Evolutionary conservation across 1,140 invertebrate genomes (phyloP).

Genomic region (Rhyacophila brunnea): DNA sequence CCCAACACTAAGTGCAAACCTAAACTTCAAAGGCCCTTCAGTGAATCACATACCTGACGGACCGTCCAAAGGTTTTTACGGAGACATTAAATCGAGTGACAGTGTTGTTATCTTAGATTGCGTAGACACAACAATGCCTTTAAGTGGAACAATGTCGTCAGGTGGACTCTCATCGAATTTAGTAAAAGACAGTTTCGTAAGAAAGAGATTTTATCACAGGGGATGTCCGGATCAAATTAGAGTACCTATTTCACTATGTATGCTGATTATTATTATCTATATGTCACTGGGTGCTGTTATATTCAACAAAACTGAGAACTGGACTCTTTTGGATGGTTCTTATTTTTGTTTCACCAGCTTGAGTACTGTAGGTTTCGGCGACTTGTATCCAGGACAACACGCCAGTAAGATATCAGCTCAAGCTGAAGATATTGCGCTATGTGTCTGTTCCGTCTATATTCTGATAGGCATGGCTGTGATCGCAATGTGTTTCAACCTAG

Average conservation of each 20-base stretch:
- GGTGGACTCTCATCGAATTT: slow-evolving; percentile 38
- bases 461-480: slow-evolving; percentile 92
- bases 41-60: slow-evolving; percentile 25
- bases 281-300: slow-evolving; percentile 88
- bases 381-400: slow-evolving; percentile 72
- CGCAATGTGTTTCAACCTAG: slow-evolving; percentile 95
- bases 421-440: slow-evolving; percentile 74
- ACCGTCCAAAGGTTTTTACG: slow-evolving; percentile 23
- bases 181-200: slow-evolving; percentile 43
- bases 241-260: slow-evolving; percentile 85
- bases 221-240: slow-evolving; percentile 58
- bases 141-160: slow-evolving; percentile 18
- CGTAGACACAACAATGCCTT: slow-evolving; percentile 20
- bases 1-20: slow-evolving; percentile 18
- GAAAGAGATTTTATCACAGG: slow-evolving; percentile 45
- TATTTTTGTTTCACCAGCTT: slow-evolving; percentile 95
- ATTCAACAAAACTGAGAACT: slow-evolving; percentile 86
- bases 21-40: slow-evolving; percentile 22
- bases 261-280: slow-evolving; percentile 86
- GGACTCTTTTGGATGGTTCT: slow-evolving; percentile 87
- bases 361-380: slow-evolving; percentile 87
- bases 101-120: slow-evolving; percentile 31
- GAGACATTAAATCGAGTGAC: slow-evolving; percentile 25
- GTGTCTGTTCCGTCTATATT: slow-evolving; percentile 83
- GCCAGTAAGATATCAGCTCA: slow-evolving; percentile 64